Base-by-base conservation (phyloP, 1,140 invertebrate species). In the Polypedilum pembai region DNA sequence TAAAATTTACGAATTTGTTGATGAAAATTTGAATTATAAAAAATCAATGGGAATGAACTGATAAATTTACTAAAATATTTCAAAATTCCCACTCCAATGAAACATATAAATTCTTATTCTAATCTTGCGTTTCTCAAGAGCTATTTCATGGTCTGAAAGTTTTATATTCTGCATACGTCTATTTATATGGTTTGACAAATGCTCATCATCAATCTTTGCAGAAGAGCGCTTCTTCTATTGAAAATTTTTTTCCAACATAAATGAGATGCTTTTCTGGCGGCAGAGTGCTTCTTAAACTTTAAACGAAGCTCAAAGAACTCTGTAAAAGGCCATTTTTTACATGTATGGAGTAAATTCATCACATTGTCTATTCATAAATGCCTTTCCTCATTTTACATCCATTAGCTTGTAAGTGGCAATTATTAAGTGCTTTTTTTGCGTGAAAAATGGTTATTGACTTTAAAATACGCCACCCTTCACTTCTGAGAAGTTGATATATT, bases 171-270 rank as follows among this genome's bases (percentile, higher is more conserved):
- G 1, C 8, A 12, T 56, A n/a, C 15, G 45, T 56, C n/a, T 56
- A 56, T n/a, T n/a, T 56, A n/a, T 56, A 56, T 56, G 45, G 8
- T 56, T 56, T 56, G 45, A 56, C 45, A 56, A 56, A 56, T 56
- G 45, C n/a, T 15, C n/a, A 56, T 56, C 45, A 56, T 56, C 45
- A 56, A 56, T 56, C 45, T 56, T 56, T 56, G 45, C n/a, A n/a
- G n/a, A n/a, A n/a, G n/a, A 56, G 10, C 12, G n/a, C 3, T 56
- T 56, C 15, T 12, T 12, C 12, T n/a, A 12, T 12, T 2, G 8
- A 56, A 56, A n/a, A 56, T 15, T 12, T n/a, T 56, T 56, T 15
- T n/a, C 8, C 8, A n/a, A n/a, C n/a, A n/a, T 3, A 12, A 56
- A 33, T 33, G 24, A 12, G 45, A 56, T n/a, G 45, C 12, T 56